These are phyloP conservation scores for Cygnus olor DNA, from an alignment of 2,797 vertebrate genomes.

Conservation along the genomic window DNA sequence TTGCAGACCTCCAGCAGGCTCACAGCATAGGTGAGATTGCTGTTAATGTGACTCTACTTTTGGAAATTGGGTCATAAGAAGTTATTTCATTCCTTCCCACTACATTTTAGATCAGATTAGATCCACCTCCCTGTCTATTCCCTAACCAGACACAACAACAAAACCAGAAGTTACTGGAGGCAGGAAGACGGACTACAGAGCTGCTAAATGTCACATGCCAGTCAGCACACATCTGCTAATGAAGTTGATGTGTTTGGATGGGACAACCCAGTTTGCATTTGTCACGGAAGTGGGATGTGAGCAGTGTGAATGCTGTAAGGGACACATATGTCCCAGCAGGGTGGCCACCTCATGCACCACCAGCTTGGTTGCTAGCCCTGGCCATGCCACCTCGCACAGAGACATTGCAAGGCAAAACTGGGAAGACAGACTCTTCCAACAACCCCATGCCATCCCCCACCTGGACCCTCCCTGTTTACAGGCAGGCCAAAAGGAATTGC, in stretches of 20 bases:
- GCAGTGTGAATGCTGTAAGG: constrained; percentile 44
- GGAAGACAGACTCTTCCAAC: background rate
- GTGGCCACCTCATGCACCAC: constrained; percentile 7
- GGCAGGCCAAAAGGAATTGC: background rate
- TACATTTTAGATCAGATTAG: background rate
- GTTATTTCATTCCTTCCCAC: background rate
- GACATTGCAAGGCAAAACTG: background rate
- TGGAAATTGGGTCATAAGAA: background rate
- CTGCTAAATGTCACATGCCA: background rate
- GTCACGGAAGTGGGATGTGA: constrained; percentile 55
- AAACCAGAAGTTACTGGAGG: background rate
- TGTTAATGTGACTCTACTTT: background rate
- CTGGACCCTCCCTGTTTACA: background rate
- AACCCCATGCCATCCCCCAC: background rate
- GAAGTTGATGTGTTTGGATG: constrained; percentile 62
- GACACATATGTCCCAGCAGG: constrained; percentile 64
- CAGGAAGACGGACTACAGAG: constrained; percentile 19
- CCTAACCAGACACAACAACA: background rate
- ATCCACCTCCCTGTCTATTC: background rate
- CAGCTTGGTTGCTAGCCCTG: constrained; percentile 15
- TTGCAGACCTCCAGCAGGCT: background rate
- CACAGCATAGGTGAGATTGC: background rate
- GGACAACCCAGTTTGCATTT: constrained; percentile 56
- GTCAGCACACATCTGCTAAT: constrained; percentile 41
- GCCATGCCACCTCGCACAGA: background rate